Evolutionary conservation across 2,113 vertebrate species (phyloP), one percentile per base, ranked within the genome.

Genomic region (Nymphicus hollandicus): DNA sequence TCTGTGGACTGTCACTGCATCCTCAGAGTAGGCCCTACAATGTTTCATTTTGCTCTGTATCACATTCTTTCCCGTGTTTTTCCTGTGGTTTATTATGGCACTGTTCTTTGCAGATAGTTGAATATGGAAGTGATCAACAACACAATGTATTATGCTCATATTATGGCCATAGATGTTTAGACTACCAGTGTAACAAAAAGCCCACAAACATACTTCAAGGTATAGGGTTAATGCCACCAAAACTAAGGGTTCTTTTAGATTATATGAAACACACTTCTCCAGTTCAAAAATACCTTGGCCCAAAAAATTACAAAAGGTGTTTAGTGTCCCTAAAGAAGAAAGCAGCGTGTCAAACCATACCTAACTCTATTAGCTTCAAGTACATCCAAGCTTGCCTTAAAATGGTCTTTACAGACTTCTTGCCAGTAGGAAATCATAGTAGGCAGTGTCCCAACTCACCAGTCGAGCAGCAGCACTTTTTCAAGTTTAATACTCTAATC

Each of bases 401-500:
- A 94, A 88, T 9, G 49, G 49, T 80, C 68, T 91, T 61, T 29
- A 44, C 7, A 74, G 80, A 91, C 39, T 68, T 69, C 47, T 81
- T 84, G 72, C 56, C 86, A 92, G 84, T 91, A 84, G 58, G 52
- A 88, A 88, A 95, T 69, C 82, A 68, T 22, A 92, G 78, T n/a
- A 87, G 87, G 92, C 89, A 93, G 46, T 1, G 37, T 92, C 93
- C 81, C 95, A 89, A 56, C 65, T 86, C 16, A 13, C 66, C 90
- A 80, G 83, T 80, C 11, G 31, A 82, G 81, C 91, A 95, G 86
- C 65, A 96, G 88, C 77, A 85, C 69, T 63, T 84, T 96, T 92
- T 91, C 88, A 87, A 92, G 69, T 90, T 91, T 89, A 96, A 92
- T 80, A 81, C 89, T 63, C 76, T 77, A 73, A 93, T 69, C 84